Evolutionary conservation across 2,113 vertebrate genomes (phyloP).

Genomic region (Irena cyanogastra): DNA sequence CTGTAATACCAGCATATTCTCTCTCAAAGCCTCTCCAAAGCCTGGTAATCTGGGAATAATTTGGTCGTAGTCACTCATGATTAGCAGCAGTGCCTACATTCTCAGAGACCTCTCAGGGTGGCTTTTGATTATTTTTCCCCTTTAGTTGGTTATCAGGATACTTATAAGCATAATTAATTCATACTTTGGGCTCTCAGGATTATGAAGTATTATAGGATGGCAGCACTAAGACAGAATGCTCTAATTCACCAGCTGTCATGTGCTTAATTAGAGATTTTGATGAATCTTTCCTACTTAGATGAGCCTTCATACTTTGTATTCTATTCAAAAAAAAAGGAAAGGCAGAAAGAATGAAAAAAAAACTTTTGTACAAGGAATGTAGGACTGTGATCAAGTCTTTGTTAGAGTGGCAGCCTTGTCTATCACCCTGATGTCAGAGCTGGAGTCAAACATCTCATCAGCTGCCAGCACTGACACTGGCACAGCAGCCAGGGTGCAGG

Average conservation of each 20-base stretch:
- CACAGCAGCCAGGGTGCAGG: background rate
- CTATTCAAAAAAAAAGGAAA: background rate
- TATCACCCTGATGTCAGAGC: background rate
- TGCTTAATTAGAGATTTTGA: conserved; percentile 79
- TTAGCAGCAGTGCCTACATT: background rate
- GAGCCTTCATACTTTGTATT: conserved; percentile 6
- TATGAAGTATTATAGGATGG: conserved; percentile 73
- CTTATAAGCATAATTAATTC: conserved; percentile 74
- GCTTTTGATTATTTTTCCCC: conserved; percentile 16
- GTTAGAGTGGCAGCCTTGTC: background rate
- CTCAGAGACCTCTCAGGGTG: background rate
- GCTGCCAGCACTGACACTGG: background rate
- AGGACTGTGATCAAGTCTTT: background rate
- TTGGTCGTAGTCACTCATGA: background rate
- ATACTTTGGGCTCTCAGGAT: conserved; percentile 75
- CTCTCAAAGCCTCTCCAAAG: background rate
- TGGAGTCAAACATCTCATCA: background rate
- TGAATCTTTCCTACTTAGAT: conserved; percentile 66
- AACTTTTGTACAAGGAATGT: background rate
- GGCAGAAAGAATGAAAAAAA: too few relatives aligned
- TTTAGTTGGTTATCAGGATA: conserved; percentile 47
- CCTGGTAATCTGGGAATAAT: background rate
- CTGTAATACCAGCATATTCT: background rate
- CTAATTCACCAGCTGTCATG: conserved; percentile 77
- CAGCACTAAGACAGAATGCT: conserved; percentile 73